A percentile compares a stretch with the other conserved stretches of the same genome.
Evolutionary conservation across 2,113 vertebrate species (phyloP).

Genomic region (Triplophysa tibetana): DNA sequence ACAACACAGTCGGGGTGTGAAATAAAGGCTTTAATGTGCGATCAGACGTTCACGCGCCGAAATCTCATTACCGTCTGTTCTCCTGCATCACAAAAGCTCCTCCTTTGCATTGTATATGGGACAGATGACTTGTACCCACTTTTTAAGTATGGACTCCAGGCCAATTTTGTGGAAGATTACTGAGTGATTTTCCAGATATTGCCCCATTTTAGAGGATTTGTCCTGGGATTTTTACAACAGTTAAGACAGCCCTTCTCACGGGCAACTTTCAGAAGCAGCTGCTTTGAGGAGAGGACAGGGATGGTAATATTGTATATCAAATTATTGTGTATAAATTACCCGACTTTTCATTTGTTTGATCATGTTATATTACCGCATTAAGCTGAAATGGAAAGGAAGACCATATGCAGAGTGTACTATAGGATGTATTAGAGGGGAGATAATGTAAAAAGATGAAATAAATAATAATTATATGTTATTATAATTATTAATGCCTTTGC

Average conservation of each 20-base stretch:
- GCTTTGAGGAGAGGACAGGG: conserved; percentile 46
- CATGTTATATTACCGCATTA: conserved; percentile 12
- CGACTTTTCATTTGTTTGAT: conserved; percentile 55
- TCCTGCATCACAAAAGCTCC: conserved; percentile 67
- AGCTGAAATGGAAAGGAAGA: conserved; percentile 10
- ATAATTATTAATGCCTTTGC: too few relatives aligned
- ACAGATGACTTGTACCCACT: conserved; percentile 62
- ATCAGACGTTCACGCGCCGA: conserved; percentile 53
- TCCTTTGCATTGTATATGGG: conserved; percentile 67
- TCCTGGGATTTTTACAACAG: conserved; percentile 68
- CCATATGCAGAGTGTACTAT: background rate
- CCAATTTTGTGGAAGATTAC: conserved; percentile 75
- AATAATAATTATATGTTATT: too few relatives aligned
- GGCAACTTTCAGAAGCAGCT: conserved; percentile 31
- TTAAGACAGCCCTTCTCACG: conserved; percentile 53
- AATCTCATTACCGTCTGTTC: conserved; percentile 58
- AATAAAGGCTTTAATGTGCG: conserved; percentile 61
- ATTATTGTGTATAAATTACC: conserved; percentile 65
- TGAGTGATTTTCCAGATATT: conserved; percentile 72
- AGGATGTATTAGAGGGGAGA: background rate
- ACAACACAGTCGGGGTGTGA: conserved; percentile 59
- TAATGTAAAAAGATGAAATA: too few relatives aligned
- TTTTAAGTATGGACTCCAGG: conserved; percentile 62
- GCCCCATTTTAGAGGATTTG: conserved; percentile 71
- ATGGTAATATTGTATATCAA: conserved; percentile 58